These are phyloP conservation scores for Drosophila limbata DNA, from an alignment of 2,888 invertebrate genomes.

Conservation along the genomic window DNA sequence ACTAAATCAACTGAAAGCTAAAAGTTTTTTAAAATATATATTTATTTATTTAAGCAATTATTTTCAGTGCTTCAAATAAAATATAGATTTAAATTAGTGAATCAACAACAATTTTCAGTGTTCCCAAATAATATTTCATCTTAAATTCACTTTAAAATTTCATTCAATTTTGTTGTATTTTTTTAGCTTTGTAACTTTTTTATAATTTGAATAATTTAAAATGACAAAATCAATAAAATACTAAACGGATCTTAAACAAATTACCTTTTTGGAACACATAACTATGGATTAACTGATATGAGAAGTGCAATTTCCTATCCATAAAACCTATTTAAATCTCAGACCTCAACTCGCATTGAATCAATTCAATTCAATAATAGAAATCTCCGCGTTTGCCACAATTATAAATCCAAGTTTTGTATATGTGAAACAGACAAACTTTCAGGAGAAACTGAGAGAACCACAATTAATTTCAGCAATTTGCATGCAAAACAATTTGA, in stretches of 20 bases:
- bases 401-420: not conserved
- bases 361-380: not conserved
- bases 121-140: too few species aligned
- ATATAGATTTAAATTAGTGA: not conserved
- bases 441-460: slow-evolving; percentile 14
- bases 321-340: slow-evolving; percentile 11
- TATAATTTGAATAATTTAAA: too few species aligned
- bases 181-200: too few species aligned
- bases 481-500: slow-evolving; percentile 68
- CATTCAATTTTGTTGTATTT: too few species aligned
- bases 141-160: too few species aligned
- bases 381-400: not conserved
- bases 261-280: too few species aligned
- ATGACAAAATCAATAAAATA: not conserved
- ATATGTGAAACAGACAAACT: not conserved
- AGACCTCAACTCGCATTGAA: not conserved
- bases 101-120: not conserved
- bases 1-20: not conserved
- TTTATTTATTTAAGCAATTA: not conserved
- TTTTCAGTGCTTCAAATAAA: too few species aligned
- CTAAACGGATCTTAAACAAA: too few species aligned
- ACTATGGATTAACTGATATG: not conserved
- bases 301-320: slow-evolving; percentile 32
- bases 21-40: not conserved
- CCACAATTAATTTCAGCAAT: slow-evolving; percentile 61